A percentile compares a stretch with the other conserved stretches of the same genome.
Conservation (phyloP, 2,888 invertebrate species). For the Andrena camellia region DNA sequence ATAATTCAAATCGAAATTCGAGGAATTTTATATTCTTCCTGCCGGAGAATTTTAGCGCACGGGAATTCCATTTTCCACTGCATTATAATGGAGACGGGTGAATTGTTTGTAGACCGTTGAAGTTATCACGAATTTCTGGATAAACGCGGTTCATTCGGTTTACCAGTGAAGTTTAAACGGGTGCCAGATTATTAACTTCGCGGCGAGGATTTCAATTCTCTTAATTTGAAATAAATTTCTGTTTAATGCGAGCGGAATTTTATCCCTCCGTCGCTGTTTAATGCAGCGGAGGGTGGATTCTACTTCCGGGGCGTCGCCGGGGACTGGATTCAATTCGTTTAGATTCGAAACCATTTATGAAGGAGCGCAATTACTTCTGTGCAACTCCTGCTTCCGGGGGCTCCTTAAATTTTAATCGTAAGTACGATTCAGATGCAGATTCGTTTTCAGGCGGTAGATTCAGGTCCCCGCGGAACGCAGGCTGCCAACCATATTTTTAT, state of each 20-base stretch:
- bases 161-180: conserved; percentile 5
- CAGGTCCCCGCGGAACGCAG: too few relatives aligned
- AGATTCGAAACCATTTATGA: neutral
- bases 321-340: neutral
- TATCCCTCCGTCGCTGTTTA: conserved; percentile 8
- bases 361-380: neutral
- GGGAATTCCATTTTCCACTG: neutral
- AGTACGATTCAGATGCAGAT: too few relatives aligned
- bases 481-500: too few relatives aligned
- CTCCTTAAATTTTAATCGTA: too few relatives aligned
- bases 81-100: neutral
- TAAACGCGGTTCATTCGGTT: conserved; percentile 1
- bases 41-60: neutral
- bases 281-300: neutral
- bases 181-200: conserved; percentile 23
- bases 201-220: conserved; percentile 3
- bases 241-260: conserved; percentile 22
- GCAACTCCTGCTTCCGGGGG: neutral
- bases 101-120: neutral
- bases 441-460: too few relatives aligned
- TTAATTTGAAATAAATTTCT: conserved; percentile 36
- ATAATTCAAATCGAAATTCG: too few relatives aligned
- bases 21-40: neutral
- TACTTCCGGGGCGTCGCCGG: neutral
- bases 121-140: conserved; percentile 17